Conservation (phyloP, 1,140 invertebrate genomes). For the Ectropis grisescens region DNA sequence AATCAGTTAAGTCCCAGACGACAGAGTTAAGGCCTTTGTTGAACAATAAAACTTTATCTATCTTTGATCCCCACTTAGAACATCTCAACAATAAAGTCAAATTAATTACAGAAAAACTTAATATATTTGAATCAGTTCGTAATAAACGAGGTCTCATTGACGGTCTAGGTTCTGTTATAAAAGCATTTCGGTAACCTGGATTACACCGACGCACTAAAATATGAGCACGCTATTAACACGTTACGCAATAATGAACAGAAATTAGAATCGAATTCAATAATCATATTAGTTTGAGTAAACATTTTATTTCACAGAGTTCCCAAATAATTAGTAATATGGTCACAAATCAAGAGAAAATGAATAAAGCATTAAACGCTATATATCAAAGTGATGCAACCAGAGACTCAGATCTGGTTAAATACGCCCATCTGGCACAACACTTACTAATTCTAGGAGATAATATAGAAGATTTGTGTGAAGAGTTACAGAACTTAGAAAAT, state of each 20-base stretch:
- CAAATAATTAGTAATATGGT: constrained; percentile 7
- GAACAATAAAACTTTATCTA: constrained; percentile 5
- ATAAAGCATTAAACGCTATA: constrained; percentile 1
- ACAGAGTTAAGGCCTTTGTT: constrained; percentile 1
- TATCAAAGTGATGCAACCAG: constrained; percentile 2
- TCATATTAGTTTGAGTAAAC: constrained; percentile 13
- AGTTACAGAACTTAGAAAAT: constrained; percentile 25
- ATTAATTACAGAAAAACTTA: constrained; percentile 7
- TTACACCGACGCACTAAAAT: constrained; percentile 12
- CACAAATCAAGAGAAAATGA: constrained; percentile 11
- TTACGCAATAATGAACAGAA: constrained; percentile 10
- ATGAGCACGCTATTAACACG: constrained; percentile 12
- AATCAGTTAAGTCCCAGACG: constrained; percentile 8
- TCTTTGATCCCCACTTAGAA: constrained; percentile 13
- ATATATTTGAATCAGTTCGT: constrained; percentile 9
- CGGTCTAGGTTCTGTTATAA: constrained; percentile 15
- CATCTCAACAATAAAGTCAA: constrained; percentile 9
- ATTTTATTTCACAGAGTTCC: constrained; percentile 9
- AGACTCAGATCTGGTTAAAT: constrained; percentile 15
- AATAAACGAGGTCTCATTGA: constrained; percentile 19
- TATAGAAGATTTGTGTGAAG: constrained; percentile 18
- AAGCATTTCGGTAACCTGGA: constrained; percentile 16
- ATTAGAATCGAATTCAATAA: constrained; percentile 10
- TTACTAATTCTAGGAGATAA: constrained; percentile 23
- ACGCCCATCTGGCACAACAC: constrained; percentile 22